Conservation (phyloP, 1,140 invertebrate species). For the Ptiloglossa arizonensis region DNA sequence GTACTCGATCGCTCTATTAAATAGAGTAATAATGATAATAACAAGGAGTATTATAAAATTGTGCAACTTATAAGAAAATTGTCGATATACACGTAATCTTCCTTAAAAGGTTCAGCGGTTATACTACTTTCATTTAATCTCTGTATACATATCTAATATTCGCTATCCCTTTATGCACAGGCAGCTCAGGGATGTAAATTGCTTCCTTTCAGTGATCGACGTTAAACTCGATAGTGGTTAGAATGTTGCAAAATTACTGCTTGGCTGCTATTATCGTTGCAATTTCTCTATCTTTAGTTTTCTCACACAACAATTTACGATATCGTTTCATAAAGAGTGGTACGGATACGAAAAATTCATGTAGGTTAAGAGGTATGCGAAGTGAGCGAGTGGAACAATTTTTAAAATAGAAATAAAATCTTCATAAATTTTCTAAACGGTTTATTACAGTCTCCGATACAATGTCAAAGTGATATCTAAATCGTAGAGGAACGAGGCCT, state of each 20-base stretch:
- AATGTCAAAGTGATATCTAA: too few species aligned
- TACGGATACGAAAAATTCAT: not conserved
- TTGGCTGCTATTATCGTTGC: not conserved
- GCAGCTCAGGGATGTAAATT: not conserved
- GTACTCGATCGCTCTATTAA: too few species aligned
- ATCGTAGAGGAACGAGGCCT: too few species aligned
- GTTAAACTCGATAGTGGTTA: not conserved
- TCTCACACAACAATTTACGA: not conserved
- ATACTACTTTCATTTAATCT: not conserved
- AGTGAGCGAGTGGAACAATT: not conserved
- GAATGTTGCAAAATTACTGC: constrained; percentile 8
- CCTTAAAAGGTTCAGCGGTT: too few species aligned
- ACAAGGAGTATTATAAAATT: not conserved
- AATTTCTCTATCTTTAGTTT: not conserved
- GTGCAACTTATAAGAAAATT: too few species aligned
- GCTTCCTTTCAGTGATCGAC: constrained; percentile 9
- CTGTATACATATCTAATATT: not conserved
- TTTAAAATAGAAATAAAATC: not conserved
- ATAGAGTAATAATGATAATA: not conserved
- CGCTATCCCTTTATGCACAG: not conserved
- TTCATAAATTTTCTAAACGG: not conserved
- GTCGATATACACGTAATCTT: too few species aligned
- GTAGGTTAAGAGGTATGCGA: not conserved
- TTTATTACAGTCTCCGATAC: not conserved
- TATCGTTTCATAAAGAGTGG: not conserved